Percentiles rank a stretch among this genome's conserved stretches.
Conservation (phyloP, 2,888 invertebrate species). For the Sinopyrophorus schimmeli region DNA sequence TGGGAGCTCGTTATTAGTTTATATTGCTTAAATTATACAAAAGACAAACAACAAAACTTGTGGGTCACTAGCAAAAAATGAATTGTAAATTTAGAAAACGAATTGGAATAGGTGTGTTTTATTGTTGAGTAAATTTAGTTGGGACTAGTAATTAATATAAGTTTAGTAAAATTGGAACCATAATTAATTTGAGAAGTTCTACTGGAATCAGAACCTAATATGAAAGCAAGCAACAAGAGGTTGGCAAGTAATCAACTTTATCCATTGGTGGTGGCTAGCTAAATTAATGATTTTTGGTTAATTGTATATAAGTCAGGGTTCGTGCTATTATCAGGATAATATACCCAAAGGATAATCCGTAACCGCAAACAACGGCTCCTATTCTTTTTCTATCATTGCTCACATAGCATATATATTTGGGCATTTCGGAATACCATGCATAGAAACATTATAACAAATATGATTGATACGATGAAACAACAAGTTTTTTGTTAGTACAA, state of each 20-base stretch:
- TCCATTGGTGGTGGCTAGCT: conserved; percentile 18
- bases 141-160: conserved; percentile 20
- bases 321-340: conserved; percentile 23
- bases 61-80: no score
- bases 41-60: no score
- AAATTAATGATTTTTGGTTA: conserved; percentile 22
- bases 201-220: conserved; percentile 34
- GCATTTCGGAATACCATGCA: no score
- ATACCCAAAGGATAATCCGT: conserved; percentile 32
- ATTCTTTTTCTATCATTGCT: no score
- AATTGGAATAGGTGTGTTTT: no score
- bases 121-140: conserved; percentile 10
- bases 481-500: no score
- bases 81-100: no score
- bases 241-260: conserved; percentile 23
- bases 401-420: no score
- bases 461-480: no score
- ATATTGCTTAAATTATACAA: no score
- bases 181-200: conserved; percentile 40
- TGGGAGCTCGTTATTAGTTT: no score
- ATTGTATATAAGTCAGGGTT: conserved; percentile 12
- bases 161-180: conserved; percentile 34
- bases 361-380: conserved; percentile 24
- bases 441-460: no score
- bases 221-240: conserved; percentile 33